Conservation (phyloP, 2,113 vertebrate genomes). For the Prinia subflava region DNA sequence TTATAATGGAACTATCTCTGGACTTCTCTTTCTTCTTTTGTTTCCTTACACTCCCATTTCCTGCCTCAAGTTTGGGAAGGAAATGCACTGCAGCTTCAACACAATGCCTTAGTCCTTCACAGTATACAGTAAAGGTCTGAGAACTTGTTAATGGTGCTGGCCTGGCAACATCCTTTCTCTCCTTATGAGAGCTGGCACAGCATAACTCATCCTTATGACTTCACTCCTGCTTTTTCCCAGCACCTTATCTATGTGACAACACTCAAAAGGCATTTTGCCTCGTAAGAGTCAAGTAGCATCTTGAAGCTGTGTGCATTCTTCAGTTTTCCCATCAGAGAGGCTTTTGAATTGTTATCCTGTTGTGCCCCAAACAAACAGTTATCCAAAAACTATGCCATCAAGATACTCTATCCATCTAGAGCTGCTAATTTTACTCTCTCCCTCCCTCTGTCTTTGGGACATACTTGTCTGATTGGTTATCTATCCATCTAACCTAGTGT, state of each 20-base stretch:
- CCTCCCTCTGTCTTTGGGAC: neutral
- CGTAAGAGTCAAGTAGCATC: neutral
- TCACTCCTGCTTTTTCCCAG: neutral
- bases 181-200: neutral
- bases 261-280: neutral
- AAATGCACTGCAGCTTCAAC: neutral
- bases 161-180: neutral
- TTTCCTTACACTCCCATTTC: conserved; percentile 20
- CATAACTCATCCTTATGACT: neutral
- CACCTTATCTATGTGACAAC: neutral
- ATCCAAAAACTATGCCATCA: neutral
- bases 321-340: neutral
- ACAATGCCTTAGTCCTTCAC: conserved; percentile 19
- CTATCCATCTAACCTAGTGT: neutral
- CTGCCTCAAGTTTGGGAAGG: conserved; percentile 42
- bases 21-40: conserved; percentile 43
- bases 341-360: neutral
- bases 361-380: neutral
- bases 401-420: neutral
- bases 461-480: neutral
- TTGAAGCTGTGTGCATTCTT: neutral
- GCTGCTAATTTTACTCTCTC: neutral
- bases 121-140: neutral
- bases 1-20: neutral
- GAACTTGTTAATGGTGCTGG: neutral